phyloP scores from a whole-genome alignment of 2,888 invertebrate species.

The Zygogramma bicolorata region DNA sequence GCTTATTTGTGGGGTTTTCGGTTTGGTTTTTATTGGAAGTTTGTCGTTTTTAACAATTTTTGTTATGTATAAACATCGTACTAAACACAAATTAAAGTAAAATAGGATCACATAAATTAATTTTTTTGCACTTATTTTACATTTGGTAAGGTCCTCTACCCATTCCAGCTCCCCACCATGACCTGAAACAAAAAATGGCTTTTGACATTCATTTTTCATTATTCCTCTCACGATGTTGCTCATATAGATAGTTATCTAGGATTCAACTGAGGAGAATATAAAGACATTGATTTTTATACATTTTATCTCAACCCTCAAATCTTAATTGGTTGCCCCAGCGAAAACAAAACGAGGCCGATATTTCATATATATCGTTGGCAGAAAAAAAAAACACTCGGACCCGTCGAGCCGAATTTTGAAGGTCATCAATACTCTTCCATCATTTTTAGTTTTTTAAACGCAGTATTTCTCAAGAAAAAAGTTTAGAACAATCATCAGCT shows the following conservation, averaged over 20 bases:
- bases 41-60: slow-evolving; percentile 58
- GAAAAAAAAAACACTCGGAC: no score
- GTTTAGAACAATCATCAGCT: no score
- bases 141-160: slow-evolving; percentile 59
- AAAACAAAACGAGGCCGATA: no score
- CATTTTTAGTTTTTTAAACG: no score
- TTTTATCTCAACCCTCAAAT: no score
- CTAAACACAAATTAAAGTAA: slow-evolving; percentile 35
- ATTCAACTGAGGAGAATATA: not conserved
- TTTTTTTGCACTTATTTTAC: slow-evolving; percentile 41
- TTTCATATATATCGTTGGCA: no score
- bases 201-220: not conserved
- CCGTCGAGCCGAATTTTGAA: no score
- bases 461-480: no score
- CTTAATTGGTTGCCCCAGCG: no score
- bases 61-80: slow-evolving; percentile 51
- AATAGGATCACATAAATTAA: slow-evolving; percentile 13
- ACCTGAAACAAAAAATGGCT: slow-evolving; percentile 51
- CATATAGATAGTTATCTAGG: not conserved
- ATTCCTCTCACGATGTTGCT: not conserved
- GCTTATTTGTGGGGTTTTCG: slow-evolving; percentile 56
- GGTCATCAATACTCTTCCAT: no score
- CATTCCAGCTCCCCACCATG: slow-evolving; percentile 63
- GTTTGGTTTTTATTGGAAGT: slow-evolving; percentile 59
- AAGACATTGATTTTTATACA: no score